phyloP scores from a whole-genome alignment of 1,140 invertebrate species.

The Cydia splendana region DNA sequence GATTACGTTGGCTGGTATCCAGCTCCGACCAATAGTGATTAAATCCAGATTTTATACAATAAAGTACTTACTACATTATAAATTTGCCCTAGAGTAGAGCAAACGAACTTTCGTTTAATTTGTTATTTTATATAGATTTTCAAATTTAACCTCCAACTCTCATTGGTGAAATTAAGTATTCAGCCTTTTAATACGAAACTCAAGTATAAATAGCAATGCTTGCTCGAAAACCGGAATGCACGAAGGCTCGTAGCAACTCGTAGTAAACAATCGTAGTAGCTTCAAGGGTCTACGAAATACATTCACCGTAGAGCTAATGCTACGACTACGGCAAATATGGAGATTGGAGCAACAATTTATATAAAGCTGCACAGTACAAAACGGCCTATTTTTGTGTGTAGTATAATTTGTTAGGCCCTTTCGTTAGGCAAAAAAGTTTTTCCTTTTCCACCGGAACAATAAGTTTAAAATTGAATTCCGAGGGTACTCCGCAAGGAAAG shows the following conservation, averaged over 20 bases:
- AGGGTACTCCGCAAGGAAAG: not conserved
- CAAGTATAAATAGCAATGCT: not conserved
- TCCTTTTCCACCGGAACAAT: not conserved
- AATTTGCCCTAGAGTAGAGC: too few relatives aligned
- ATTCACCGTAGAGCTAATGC: not conserved
- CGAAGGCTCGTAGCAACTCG: too few relatives aligned
- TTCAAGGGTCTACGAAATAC: not conserved
- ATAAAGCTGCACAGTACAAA: not conserved
- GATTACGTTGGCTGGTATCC: too few relatives aligned
- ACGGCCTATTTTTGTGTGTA: not conserved
- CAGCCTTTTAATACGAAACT: too few relatives aligned
- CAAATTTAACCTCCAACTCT: too few relatives aligned
- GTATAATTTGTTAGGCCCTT: not conserved
- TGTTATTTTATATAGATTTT: too few relatives aligned
- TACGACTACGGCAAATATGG: not conserved
- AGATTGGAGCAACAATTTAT: not conserved
- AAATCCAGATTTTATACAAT: too few relatives aligned
- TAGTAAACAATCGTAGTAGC: slow-evolving; percentile 8
- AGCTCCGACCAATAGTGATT: too few relatives aligned
- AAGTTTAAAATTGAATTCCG: not conserved
- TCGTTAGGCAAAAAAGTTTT: not conserved
- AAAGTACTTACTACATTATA: too few relatives aligned
- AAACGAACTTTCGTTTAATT: too few relatives aligned
- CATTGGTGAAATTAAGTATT: too few relatives aligned
- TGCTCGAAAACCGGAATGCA: not conserved